Evolutionary conservation across 2,888 invertebrate species (phyloP), one percentile per base, ranked within the genome.

Genomic region (Enchytraeus crypticus): DNA sequence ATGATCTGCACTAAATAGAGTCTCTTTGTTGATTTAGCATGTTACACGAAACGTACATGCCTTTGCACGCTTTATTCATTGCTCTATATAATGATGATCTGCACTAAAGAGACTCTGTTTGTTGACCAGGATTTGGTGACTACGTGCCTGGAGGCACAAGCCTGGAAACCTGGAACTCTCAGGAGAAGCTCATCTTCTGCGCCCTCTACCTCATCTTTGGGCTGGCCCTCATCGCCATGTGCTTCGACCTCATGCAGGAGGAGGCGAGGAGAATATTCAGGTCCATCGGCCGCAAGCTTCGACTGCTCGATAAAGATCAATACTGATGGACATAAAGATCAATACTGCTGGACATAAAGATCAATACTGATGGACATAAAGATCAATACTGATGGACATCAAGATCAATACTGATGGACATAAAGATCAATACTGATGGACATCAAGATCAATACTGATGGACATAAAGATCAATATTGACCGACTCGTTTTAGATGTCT

Each of bases 41-140:
- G n/a, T n/a, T n/a, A n/a, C n/a, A n/a, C n/a, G n/a, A n/a, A n/a
- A n/a, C n/a, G n/a, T n/a, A n/a, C n/a, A n/a, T n/a, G n/a, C n/a
- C n/a, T n/a, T n/a, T n/a, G n/a, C n/a, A n/a, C n/a, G n/a, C n/a
- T n/a, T n/a, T n/a, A n/a, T n/a, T n/a, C n/a, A n/a, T n/a, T n/a
- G n/a, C n/a, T n/a, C n/a, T n/a, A n/a, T n/a, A n/a, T n/a, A n/a
- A n/a, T n/a, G n/a, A n/a, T n/a, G n/a, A n/a, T n/a, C n/a, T n/a
- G n/a, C n/a, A n/a, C n/a, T n/a, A n/a, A n/a, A n/a, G n/a, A n/a
- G n/a, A n/a, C n/a, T n/a, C n/a, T n/a, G n/a, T n/a, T n/a, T n/a
- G n/a, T n/a, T n/a, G n/a, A n/a, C n/a, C n/a, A n/a, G 79, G 80
- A 3, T 79, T 78, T 61, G 80, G 80, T 3, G 80, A 80, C 66